Evolutionary conservation across 1,140 invertebrate species (phyloP).

Genomic region (Andricus grossulariae): DNA sequence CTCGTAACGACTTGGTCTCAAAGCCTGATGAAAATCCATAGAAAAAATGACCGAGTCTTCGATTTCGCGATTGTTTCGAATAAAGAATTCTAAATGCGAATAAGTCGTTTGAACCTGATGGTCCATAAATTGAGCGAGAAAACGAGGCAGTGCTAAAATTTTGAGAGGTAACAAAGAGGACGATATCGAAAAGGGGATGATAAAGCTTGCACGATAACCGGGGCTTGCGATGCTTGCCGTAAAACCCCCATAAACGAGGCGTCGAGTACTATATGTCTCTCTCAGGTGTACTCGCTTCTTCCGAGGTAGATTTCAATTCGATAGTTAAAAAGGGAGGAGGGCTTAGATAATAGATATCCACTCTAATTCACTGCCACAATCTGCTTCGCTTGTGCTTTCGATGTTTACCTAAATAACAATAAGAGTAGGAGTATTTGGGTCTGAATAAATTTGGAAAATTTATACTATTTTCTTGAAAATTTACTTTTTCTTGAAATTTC

Average conservation of each 20-base stretch:
- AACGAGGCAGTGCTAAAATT: background rate
- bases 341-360: background rate
- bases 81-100: background rate
- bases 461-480: too few species aligned
- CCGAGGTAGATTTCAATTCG: slow-evolving; percentile 18
- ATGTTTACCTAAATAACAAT: slow-evolving; percentile 7
- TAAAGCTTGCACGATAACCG: slow-evolving; percentile 41
- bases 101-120: background rate
- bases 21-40: too few species aligned
- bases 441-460: slow-evolving; percentile 1
- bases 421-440: background rate
- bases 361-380: background rate
- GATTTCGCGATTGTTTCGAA: background rate
- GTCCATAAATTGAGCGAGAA: background rate
- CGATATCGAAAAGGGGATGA: slow-evolving; percentile 40
- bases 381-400: slow-evolving; percentile 1
- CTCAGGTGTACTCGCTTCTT: background rate
- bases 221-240: slow-evolving; percentile 38
- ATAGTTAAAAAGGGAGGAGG: slow-evolving; percentile 4
- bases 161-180: slow-evolving; percentile 23
- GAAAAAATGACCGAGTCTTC: background rate
- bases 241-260: slow-evolving; percentile 43
- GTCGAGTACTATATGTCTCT: slow-evolving; percentile 35
- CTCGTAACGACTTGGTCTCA: too few species aligned
- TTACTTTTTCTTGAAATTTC: too few species aligned